Evolutionary conservation across 2,888 invertebrate genomes (phyloP).

Genomic region (Lasiommata megera): DNA sequence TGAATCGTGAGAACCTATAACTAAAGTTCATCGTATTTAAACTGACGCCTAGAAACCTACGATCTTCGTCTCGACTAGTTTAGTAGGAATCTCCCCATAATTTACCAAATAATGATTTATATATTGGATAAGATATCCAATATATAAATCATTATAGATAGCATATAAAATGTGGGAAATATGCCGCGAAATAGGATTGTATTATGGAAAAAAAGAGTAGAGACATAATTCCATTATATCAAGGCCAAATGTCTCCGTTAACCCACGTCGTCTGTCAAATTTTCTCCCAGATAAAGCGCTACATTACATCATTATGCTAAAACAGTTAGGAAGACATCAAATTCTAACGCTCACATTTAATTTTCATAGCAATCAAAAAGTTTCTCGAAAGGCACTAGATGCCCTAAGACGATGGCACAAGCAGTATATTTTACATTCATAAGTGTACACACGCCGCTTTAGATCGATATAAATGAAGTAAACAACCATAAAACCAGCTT

Average conservation of each 20-base stretch:
- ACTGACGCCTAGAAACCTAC: neutral
- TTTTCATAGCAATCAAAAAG: constrained; percentile 16
- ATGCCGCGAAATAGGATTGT: too few relatives aligned
- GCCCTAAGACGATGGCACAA: constrained; percentile 27
- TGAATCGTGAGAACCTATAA: too few relatives aligned
- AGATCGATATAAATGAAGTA: constrained; percentile 1
- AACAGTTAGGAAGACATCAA: constrained; percentile 33
- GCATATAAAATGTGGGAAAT: too few relatives aligned
- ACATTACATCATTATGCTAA: constrained; percentile 22
- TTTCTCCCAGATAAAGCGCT: constrained; percentile 15
- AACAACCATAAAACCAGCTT: neutral
- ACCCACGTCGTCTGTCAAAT: neutral
- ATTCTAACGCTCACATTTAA: constrained; percentile 20
- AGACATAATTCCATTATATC: too few relatives aligned
- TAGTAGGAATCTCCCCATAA: too few relatives aligned
- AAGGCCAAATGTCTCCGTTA: neutral
- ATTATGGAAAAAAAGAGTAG: too few relatives aligned
- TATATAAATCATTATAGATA: too few relatives aligned
- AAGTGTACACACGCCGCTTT: constrained; percentile 7
- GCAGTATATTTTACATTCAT: constrained; percentile 18
- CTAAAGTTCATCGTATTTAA: too few relatives aligned
- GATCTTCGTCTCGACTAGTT: too few relatives aligned
- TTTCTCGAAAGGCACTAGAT: constrained; percentile 22
- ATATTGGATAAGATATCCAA: too few relatives aligned
- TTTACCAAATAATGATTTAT: too few relatives aligned